Evolutionary conservation across 2,888 invertebrate genomes (phyloP), one percentile per base, ranked within the genome.

Genomic region (Gari tellinella): DNA sequence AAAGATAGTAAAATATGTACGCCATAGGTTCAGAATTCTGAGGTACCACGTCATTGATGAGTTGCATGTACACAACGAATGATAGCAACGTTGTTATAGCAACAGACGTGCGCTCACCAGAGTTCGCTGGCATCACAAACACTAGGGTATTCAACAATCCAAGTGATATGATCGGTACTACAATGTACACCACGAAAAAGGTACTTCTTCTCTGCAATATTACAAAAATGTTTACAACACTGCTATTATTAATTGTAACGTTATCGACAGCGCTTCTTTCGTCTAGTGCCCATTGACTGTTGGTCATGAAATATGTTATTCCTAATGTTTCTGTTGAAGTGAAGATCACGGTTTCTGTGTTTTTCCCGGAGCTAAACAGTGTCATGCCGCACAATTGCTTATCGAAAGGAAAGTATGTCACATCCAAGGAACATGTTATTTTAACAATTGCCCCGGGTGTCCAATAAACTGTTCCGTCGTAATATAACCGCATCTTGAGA

Each of bases 61-160:
- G 68, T 7, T 60, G 46, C 74, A 75, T 74, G 60, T 65, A 79
- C 1, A 79, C 72, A 7, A 67, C 55, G 45, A 68, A 72, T 10
- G 79, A 67, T 38, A 79, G 23, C 53, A 68, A 68, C 21, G 57
- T 26, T 2, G 79, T 79, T 8, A 79, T 61, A 5, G 74, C 65
- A 0, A 68, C 69, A 0, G 72, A 72, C 1, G 66, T 63, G 5
- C 72, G 21, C 21, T 79, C 79, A 1, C 74, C 79, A 4, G 79
- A 75, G 5, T 21, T 25, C 3, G 65, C 45, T 5, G 79, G 79
- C 53, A 79, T 60, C 2, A 66, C 21, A 58, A 79, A 68, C 23
- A 79, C 74, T 12, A 74, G 23, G 14, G 55, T 65, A 49, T 75
- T 74, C 3, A 75, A 19, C 2, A 49, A 1, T 1, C 62, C 55